Evolutionary conservation across 2,888 invertebrate genomes (phyloP), one percentile per base, ranked within the genome.

Genomic region (Mesorhabditis belari): DNA sequence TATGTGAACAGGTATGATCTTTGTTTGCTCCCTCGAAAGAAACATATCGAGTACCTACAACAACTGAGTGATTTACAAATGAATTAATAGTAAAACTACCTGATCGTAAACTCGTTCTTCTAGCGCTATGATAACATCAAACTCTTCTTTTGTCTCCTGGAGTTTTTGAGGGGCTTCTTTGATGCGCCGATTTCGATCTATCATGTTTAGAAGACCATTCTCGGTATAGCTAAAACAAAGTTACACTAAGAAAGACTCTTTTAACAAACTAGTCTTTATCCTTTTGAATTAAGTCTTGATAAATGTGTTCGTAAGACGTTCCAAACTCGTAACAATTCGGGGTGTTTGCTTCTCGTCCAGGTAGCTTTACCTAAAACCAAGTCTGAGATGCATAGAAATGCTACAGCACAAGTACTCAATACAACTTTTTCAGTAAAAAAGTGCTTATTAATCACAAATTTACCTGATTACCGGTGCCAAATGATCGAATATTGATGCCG

Each of bases 81-180:
- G 26, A 54, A 9, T 54, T 12, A n/a, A 50, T 19, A 17, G 12
- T 17, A 49, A 21, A 21, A 93, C 86, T 23, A 96, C 92, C 86
- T 96, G 93, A 83, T 99, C 98, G 82, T 95, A 99, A 0, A 99
- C 96, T 72, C 96, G 85, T 82, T 99, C 98, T 83, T 99, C 98
- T 80, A 94, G 92, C 0, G 95, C 93, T 73, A 99, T 89, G 63
- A 99, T 87, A 59, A 99, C 88, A 84, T 96, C 94, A 83, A 98
- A 99, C 78, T 88, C 88, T 67, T 95, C 92, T 68, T 86, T 86
- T 67, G 88, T 88, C 9, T 87, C 85, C 84, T 99, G 98, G 84
- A 99, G 98, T 75, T 90, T 87, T 83, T 99, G 94, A 2, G 98
- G 98, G 64, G 87, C 87, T 28, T 88, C 86, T 84, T 99, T 99